A percentile compares a stretch with the other conserved stretches of the same genome.
Conservation (phyloP, 2,888 invertebrate species). For the Agriopis aurantiaria region DNA sequence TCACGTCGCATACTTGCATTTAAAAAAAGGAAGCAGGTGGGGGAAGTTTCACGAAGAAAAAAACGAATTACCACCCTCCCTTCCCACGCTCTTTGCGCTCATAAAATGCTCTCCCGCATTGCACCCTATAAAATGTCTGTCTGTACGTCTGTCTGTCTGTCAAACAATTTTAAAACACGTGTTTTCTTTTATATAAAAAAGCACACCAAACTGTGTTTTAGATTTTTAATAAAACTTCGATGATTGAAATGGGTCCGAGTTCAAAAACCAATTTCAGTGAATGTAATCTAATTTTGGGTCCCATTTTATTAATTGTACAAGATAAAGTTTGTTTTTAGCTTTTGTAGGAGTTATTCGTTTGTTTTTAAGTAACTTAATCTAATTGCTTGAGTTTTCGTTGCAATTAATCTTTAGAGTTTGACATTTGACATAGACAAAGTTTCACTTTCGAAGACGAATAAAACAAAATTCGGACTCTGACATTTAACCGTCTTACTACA, state of each 20-base stretch:
- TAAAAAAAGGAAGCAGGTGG: no score
- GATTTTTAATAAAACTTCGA: conserved; percentile 7
- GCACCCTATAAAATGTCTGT: conserved; percentile 26
- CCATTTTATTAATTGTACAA: conserved; percentile 15
- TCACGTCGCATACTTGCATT: no score
- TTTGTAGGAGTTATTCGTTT: conserved; percentile 13
- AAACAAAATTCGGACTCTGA: background rate
- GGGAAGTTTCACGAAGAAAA: background rate
- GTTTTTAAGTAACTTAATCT: conserved; percentile 9
- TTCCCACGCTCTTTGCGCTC: conserved; percentile 26
- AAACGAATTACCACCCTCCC: background rate
- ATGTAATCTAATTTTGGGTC: conserved; percentile 10
- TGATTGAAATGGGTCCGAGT: conserved; percentile 26
- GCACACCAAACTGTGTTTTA: conserved; percentile 3
- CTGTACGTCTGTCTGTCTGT: conserved; percentile 18
- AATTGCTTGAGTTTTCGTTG: conserved; percentile 3
- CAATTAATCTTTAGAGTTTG: conserved; percentile 11
- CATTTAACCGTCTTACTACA: no score
- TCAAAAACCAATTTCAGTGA: conserved; percentile 7
- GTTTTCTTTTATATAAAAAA: conserved; percentile 8
- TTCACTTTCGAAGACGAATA: conserved; percentile 1
- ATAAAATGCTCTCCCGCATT: conserved; percentile 36
- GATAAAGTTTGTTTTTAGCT: conserved; percentile 14
- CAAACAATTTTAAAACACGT: conserved; percentile 16
- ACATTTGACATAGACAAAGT: background rate